Conservation (phyloP, 2,888 invertebrate genomes). For the Sesamia inferens region DNA sequence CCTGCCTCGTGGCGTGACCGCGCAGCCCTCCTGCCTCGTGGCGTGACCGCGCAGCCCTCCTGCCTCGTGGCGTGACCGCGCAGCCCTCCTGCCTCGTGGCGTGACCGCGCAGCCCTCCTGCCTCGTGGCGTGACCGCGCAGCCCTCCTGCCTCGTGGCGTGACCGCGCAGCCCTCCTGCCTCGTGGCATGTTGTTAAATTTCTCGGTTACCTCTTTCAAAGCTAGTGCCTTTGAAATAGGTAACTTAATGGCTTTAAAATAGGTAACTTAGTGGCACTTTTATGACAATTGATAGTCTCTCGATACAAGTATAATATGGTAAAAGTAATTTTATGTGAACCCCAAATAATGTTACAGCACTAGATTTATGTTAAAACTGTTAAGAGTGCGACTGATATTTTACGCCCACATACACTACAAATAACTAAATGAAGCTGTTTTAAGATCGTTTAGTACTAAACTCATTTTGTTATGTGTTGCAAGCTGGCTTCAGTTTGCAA, state of each 20-base stretch:
- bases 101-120: constrained; percentile 79
- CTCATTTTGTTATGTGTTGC: background rate
- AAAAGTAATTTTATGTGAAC: background rate
- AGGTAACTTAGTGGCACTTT: background rate
- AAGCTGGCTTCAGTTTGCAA: constrained; percentile 2
- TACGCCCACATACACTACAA: background rate
- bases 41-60: constrained; percentile 67
- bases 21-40: constrained; percentile 84
- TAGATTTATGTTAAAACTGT: constrained; percentile 34
- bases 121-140: constrained; percentile 80
- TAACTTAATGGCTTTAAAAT: too few species aligned
- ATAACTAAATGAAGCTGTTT: background rate
- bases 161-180: constrained; percentile 47
- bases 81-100: constrained; percentile 47
- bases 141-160: background rate
- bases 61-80: background rate
- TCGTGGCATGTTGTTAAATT: background rate
- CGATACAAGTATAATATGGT: background rate
- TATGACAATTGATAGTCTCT: background rate
- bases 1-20: constrained; percentile 86
- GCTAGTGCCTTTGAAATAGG: background rate
- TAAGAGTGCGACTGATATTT: constrained; percentile 33
- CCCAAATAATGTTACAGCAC: constrained; percentile 20
- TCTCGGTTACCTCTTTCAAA: background rate
- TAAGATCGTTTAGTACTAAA: background rate